Evolutionary conservation across 2,888 invertebrate genomes (phyloP).

Genomic region (Hypsopygia costalis): DNA sequence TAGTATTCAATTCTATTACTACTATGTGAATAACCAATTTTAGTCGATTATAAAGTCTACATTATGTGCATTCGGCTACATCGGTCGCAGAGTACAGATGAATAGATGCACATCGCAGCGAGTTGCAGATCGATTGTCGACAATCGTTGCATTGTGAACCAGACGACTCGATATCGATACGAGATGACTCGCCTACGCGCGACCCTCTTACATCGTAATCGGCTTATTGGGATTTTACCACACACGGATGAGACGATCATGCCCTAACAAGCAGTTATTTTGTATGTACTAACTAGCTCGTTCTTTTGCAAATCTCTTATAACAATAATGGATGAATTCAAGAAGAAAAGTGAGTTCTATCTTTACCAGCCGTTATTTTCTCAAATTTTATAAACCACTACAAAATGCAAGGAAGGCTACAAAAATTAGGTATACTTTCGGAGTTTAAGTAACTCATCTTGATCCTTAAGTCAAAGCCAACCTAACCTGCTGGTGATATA

Average conservation of each 20-base stretch:
- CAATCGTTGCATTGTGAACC: slow-evolving; percentile 56
- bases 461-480: too few species aligned
- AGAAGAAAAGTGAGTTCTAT: too few species aligned
- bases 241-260: slow-evolving; percentile 42
- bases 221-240: slow-evolving; percentile 70
- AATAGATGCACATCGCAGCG: slow-evolving; percentile 31
- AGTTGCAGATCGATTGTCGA: slow-evolving; percentile 57
- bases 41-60: slow-evolving; percentile 3
- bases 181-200: slow-evolving; percentile 54
- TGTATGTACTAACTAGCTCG: too few species aligned
- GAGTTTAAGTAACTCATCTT: too few species aligned
- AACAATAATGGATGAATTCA: too few species aligned
- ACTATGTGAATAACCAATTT: not conserved
- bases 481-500: too few species aligned
- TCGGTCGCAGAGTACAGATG: slow-evolving; percentile 16
- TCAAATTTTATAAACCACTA: too few species aligned
- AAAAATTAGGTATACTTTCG: too few species aligned
- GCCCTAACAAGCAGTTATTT: not conserved
- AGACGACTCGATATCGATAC: slow-evolving; percentile 51
- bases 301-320: too few species aligned
- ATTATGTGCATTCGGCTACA: slow-evolving; percentile 8
- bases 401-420: too few species aligned
- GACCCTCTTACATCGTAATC: slow-evolving; percentile 67
- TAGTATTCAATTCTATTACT: too few species aligned
- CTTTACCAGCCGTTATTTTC: too few species aligned